A percentile compares a stretch with the other conserved stretches of the same genome.
Evolutionary conservation across 2,797 vertebrate genomes (phyloP).

Genomic region (Cryptoprocta ferox): DNA sequence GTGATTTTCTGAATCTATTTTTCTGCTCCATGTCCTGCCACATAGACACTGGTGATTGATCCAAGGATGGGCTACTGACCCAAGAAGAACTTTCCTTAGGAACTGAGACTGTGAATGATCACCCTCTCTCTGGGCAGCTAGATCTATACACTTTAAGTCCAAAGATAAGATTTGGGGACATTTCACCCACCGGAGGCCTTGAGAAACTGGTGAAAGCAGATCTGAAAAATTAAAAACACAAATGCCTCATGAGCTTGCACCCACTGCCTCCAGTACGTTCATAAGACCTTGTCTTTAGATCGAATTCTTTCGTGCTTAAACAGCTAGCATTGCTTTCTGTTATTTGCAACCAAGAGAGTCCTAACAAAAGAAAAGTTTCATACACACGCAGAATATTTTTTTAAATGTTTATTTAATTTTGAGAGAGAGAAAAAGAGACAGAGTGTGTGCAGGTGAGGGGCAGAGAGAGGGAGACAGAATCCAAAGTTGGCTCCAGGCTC

Average conservation of each 20-base stretch:
- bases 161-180: not conserved
- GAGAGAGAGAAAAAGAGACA: too few relatives aligned
- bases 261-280: not conserved
- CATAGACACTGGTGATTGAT: not conserved
- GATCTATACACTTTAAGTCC: not conserved
- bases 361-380: not conserved
- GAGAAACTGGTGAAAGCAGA: not conserved
- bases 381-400: not conserved
- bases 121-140: not conserved
- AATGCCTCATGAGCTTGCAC: not conserved
- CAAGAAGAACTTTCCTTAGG: not conserved
- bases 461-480: too few relatives aligned
- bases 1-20: not conserved
- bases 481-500: too few relatives aligned
- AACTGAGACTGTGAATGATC: not conserved
- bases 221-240: not conserved
- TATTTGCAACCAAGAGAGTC: not conserved
- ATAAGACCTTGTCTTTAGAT: not conserved
- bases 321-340: not conserved
- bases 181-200: not conserved
- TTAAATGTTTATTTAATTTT: too few relatives aligned
- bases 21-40: not conserved
- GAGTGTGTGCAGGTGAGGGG: too few relatives aligned
- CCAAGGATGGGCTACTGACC: not conserved
- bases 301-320: not conserved